Evolutionary conservation across 2,113 vertebrate species (phyloP), one percentile per base, ranked within the genome.

Genomic region (Engraulis encrasicolus): DNA sequence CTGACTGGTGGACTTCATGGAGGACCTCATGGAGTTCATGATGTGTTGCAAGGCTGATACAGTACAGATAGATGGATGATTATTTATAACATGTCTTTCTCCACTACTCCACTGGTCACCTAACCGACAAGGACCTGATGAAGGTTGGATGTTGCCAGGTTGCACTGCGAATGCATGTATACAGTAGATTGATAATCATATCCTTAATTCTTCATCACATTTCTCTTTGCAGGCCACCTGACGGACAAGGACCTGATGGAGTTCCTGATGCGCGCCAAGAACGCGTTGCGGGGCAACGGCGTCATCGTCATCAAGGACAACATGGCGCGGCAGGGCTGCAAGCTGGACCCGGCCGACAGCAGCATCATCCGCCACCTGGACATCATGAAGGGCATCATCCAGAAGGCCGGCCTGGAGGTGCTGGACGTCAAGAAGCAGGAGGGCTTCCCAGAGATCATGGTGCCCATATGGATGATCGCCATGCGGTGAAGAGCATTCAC

Each of bases 301-400:
- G 90, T 99, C 78, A 95, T 99, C 90, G 92, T 99, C 17, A 92
- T 99, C 3, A 99, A 99, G 91, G 98, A 99, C 92, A 99, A 98
- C 79, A 97, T 99, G 93, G 97, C 96, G 1, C 95, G 96, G 27
- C 93, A 99, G 89, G 97, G 97, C 91, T 98, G 96, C 88, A 90
- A 94, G 88, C 92, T 99, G 78, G 97, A 99, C 81, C 92, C 95
- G 19, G 89, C 94, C 12, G 98, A 99, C 91, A 98, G 98, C 92
- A 99, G 96, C 34, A 94, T 99, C 84, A 98, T 96, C 85, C 95
- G 97, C 78, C 96, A 98, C 91, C 92, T 98, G 89, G 96, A 96
- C 91, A 96, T 98, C 90, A 95, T 99, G 86, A 94, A 49, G 88
- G 88, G 84, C 90, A 97, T 99, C 79, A 95, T 98, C 40, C 87